A percentile compares a stretch with the other conserved stretches of the same genome.
Evolutionary conservation across 2,888 invertebrate species (phyloP).

Genomic region (Drosophila koepferae): DNA sequence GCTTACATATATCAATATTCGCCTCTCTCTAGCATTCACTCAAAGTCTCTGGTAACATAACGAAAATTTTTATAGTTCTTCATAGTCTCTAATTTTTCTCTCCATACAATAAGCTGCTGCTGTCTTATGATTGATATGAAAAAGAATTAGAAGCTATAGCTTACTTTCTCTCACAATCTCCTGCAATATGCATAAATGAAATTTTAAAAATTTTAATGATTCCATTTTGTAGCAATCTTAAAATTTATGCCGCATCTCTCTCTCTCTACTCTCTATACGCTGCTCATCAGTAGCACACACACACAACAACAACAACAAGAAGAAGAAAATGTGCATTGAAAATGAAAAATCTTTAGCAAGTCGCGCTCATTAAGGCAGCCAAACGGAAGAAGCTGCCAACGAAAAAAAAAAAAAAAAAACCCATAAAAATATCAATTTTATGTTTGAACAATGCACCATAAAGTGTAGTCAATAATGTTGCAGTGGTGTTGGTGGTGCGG

Average conservation of each 20-base stretch:
- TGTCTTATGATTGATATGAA: too few relatives aligned
- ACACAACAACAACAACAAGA: background rate
- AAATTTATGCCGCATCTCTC: slow-evolving; percentile 2
- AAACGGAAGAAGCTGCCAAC: slow-evolving; percentile 39
- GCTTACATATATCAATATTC: too few relatives aligned
- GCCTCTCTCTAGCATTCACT: too few relatives aligned
- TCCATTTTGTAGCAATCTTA: background rate
- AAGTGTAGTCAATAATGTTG: slow-evolving; percentile 38
- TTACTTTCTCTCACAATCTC: too few relatives aligned
- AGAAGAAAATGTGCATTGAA: background rate
- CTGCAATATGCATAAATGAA: background rate
- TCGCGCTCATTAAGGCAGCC: slow-evolving; percentile 61
- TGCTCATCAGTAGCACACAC: slow-evolving; percentile 27
- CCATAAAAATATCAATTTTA: slow-evolving; percentile 69
- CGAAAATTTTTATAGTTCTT: too few relatives aligned
- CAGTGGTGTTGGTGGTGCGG: slow-evolving; percentile 2
- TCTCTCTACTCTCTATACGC: background rate
- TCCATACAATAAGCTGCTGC: too few relatives aligned
- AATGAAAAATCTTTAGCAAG: slow-evolving; percentile 39
- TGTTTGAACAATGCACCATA: slow-evolving; percentile 67
- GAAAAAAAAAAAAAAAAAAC: too few relatives aligned
- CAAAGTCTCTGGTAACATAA: too few relatives aligned
- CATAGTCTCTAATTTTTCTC: too few relatives aligned
- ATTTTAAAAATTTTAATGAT: background rate
- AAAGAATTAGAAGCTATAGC: too few relatives aligned